Base-by-base conservation (phyloP, 2,797 vertebrate species). In the Dendrocincla tyrannina region DNA sequence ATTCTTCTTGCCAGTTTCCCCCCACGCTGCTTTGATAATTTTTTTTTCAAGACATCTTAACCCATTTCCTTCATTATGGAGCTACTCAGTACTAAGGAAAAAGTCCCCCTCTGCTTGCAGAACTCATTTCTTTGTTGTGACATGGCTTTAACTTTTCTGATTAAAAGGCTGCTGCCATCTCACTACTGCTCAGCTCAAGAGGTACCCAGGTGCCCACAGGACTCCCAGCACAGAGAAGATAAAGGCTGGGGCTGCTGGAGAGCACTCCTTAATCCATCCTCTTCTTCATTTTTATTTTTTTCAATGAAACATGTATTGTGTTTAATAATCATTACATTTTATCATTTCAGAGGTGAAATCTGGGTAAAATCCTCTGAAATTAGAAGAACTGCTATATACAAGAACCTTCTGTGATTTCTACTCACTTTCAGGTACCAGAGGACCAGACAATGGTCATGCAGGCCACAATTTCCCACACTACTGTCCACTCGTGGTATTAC, bases 401-500 rank as follows among this genome's bases (percentile, higher is more conserved):
- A 50, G 35, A 56, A 5, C 9, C 17, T 66, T n/a, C 30, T 52
- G 33, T 20, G 44, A 42, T 18, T 69, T n/a, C 1, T 5, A 12
- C 11, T 13, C 27, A 33, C 39, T 49, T 53, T 24, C 32, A n/a
- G 17, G 17, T 27, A 58, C 22, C 37, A 32, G 46, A 3, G 35
- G 19, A 32, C 8, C 75, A 44, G 56, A 22, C 3, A 23, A 33
- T 3, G 2, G 4, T 73, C 30, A 5, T 4, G n/a, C 1, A 62
- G 42, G 32, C 10, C 59, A 76, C 30, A 32, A 44, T 59, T 30
- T 59, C n/a, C 53, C 41, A 59, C 8, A 2, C 12, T 37, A 11
- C 35, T 59, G 17, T 10, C 35, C 70, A 56, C 33, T 24, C n/a
- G 10, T 23, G 10, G 13, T 5, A 30, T 18, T 11, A 23, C 19